Evolutionary conservation across 2,113 vertebrate species (phyloP), one percentile per base, ranked within the genome.

Genomic region (Platichthys stellatus): DNA sequence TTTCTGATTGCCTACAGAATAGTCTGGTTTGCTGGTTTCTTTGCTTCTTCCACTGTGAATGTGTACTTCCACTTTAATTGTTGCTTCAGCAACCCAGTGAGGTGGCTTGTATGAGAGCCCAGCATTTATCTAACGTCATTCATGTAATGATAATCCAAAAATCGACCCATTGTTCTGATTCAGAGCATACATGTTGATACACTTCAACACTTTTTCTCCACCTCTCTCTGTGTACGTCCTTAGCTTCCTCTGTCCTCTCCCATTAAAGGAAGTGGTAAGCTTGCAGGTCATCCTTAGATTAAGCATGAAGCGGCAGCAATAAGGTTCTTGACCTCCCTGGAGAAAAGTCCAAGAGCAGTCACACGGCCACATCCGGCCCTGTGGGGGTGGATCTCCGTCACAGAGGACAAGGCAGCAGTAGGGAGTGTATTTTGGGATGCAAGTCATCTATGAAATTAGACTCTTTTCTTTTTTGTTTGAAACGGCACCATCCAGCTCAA

Each of bases 241-340:
- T 26, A 21, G 28, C 58, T 24, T 21, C 45, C 21, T 35, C 38
- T 72, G 76, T 72, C 62, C 69, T 73, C 64, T 76, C 61, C 38
- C 28, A 20, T 38, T 84, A 69, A 69, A 82, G 78, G 68, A 74
- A 83, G 76, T 76, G 23, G 74, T 90, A 91, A 92, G 67, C 89
- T 80, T 81, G 73, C 86, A 87, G 91, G 88, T 92, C 85, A 91
- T 89, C 78, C 62, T 58, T 91, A 90, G 90, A 92, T 93, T 93
- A 91, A 87, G 80, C 82, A 63, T 84, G 85, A 83, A 84, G 80
- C 88, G 81, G 82, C 78, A 85, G 78, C 71, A 51, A 63, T 84
- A 80, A 88, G 74, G 85, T 79, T 83, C 85, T 86, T 93, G 88
- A 92, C 86, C 91, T 83, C 10, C 2, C 76, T 80, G 54, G 56